Evolutionary conservation across 1,140 invertebrate genomes (phyloP), one percentile per base, ranked within the genome.

Genomic region (Drosophila persimilis): DNA sequence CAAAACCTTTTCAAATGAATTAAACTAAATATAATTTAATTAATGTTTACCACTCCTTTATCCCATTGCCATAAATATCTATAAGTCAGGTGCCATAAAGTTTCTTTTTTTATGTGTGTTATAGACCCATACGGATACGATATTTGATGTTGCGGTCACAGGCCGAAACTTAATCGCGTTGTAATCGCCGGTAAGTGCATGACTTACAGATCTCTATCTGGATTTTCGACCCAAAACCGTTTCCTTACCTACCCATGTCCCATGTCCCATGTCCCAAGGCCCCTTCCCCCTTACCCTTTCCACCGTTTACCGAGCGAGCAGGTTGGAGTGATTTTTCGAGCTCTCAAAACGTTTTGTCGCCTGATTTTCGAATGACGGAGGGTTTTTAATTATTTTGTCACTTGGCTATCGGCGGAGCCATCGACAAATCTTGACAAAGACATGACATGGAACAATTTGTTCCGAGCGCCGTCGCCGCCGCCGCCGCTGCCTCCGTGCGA

Each of bases 381-480:
- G 77, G 66, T 47, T 79, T 80, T 84, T 88, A 88, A 90, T 90
- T 90, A 90, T 90, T 89, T 90, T 89, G 83, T 90, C 89, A 90
- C 89, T 77, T 79, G 69, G 55, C 85, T 90, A 90, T 90, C 86
- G 76, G 48, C 44, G 61, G 56, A 2, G 56, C 61, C 61, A 86
- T 78, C 74, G 65, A 85, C 55, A 77, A 65, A 90, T 90, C 78
- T 80, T 86, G 89, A 90, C 89, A 89, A 83, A 61, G 80, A 83
- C 89, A 90, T 90, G 89, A 90, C 89, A 78, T 86, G 71, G 62
- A 83, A 90, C 69, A 90, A 89, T 90, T 89, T 88, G 79, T 84
- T 69, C 61, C 77, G 50, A 79, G 77, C 24, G 24, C 24, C 24
- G 24, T 5, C 3, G 0, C 24, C 0, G 24, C 24, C 5, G 24